Evolutionary conservation across 2,113 vertebrate genomes (phyloP), one percentile per base, ranked within the genome.

Genomic region (Gadus macrocephalus): DNA sequence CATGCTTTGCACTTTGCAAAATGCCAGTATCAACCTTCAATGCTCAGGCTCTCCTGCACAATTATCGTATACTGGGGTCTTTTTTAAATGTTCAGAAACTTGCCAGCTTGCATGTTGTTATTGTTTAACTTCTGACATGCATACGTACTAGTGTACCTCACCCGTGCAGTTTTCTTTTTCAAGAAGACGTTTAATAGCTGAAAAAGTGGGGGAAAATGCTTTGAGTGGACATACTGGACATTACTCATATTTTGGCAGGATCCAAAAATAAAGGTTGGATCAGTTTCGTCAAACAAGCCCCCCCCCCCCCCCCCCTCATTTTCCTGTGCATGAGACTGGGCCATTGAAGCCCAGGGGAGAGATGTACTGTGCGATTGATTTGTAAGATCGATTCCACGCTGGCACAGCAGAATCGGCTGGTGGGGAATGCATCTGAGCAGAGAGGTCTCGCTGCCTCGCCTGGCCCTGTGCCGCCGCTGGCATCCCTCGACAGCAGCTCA

Each of bases 301-400:
- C 78, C 55, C 35, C 16, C 15, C 19, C 16, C 20, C 20, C 20
- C 20, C 20, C 14, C 53, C 53, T 55, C 28, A 3, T 35, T 35
- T 71, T 69, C 85, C 75, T 70, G 75, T 86, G 80, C 81, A 74
- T 86, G 85, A 88, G 73, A 86, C 78, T 71, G 70, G 81, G 78
- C 67, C 83, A 81, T 31, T 7, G 64, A 71, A 63, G 83, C 88
- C 90, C 72, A 67, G 71, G 84, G 86, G 83, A 82, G 68, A 72
- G 31, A 78, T 79, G 79, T 64, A 69, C 67, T 79, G 79, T 64
- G 68, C 67, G 76, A 90, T 91, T 87, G 84, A 89, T 88, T 81
- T 68, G 59, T 67, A 72, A 53, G 74, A 89, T 91, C 85, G 69
- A 91, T 90, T 67, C 60, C 71, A 75, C 73, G 58, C 70, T 84